A percentile compares a stretch with the other conserved stretches of the same genome.
Conservation (phyloP, 2,888 invertebrate genomes). For the Nemoura dubitans region DNA sequence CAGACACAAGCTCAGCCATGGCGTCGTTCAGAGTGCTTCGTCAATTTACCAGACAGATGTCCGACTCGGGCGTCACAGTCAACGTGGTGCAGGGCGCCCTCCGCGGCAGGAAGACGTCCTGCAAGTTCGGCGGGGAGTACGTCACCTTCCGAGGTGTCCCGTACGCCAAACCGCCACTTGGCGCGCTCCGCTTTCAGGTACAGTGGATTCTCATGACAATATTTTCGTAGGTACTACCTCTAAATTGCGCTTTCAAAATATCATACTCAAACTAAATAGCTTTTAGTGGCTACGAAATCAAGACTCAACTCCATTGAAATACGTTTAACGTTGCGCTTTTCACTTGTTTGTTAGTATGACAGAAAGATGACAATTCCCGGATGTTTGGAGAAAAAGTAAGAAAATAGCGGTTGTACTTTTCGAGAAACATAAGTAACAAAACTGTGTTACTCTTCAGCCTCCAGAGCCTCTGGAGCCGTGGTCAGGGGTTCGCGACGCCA, state of each 20-base stretch:
- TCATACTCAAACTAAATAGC: too few relatives aligned
- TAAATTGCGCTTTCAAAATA: too few relatives aligned
- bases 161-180: slow-evolving; percentile 37
- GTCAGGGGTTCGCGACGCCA: slow-evolving; percentile 28
- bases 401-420: neutral
- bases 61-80: slow-evolving; percentile 37
- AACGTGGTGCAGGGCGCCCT: slow-evolving; percentile 42
- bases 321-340: too few relatives aligned
- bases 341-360: too few relatives aligned
- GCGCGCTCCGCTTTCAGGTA: slow-evolving; percentile 26
- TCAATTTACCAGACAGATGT: neutral
- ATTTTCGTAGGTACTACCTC: too few relatives aligned
- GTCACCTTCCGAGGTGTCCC: slow-evolving; percentile 42
- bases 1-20: neutral
- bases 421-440: neutral
- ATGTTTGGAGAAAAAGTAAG: neutral
- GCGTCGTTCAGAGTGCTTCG: slow-evolving; percentile 19
- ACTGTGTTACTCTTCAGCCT: neutral
- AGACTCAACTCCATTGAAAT: too few relatives aligned
- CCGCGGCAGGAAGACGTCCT: slow-evolving; percentile 29
- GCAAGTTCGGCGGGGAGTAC: slow-evolving; percentile 37
- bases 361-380: too few relatives aligned
- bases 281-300: too few relatives aligned
- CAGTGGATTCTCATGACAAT: neutral
- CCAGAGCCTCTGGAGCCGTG: slow-evolving; percentile 23